phyloP scores from a whole-genome alignment of 37 sponge, comb jelly and placozoan genomes.

The Hormiphora californensis region DNA sequence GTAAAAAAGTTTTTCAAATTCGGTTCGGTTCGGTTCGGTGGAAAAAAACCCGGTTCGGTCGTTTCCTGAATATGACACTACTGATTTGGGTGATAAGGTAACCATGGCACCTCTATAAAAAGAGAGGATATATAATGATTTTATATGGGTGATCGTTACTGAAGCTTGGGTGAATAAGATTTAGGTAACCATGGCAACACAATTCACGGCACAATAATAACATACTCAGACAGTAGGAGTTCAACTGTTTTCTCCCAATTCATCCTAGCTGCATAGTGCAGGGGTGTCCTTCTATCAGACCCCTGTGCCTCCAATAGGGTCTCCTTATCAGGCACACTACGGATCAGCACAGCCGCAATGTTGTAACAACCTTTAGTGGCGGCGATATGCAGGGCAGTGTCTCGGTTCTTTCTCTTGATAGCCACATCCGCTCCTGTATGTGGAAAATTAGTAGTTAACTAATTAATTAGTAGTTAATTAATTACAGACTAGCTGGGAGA shows the following conservation, averaged over 20 bases:
- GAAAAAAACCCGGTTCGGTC: too few relatives aligned
- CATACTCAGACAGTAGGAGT: slow-evolving; percentile 72
- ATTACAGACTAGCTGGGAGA: not conserved
- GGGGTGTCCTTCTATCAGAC: slow-evolving; percentile 61
- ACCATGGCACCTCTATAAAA: too few relatives aligned
- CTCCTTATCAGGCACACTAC: slow-evolving; percentile 6
- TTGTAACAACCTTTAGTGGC: slow-evolving; percentile 66
- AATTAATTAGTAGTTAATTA: not conserved
- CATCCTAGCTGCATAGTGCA: slow-evolving; percentile 75
- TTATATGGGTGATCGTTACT: too few relatives aligned
- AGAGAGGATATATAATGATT: too few relatives aligned
- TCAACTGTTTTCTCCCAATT: slow-evolving; percentile 71
- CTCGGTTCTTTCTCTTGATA: slow-evolving; percentile 55
- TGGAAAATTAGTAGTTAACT: not conserved
- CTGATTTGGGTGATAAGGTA: too few relatives aligned
- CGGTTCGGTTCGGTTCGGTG: too few relatives aligned
- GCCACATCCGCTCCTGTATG: slow-evolving; percentile 24
- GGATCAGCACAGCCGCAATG: slow-evolving; percentile 63
- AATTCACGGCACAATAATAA: not conserved
- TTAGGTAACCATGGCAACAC: too few relatives aligned
- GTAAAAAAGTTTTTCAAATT: too few relatives aligned
- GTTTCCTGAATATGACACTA: too few relatives aligned
- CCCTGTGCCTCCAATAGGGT: slow-evolving; percentile 58
- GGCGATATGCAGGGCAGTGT: slow-evolving; percentile 77
- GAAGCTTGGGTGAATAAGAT: too few relatives aligned